These are phyloP conservation scores for Acleris laterana DNA, from an alignment of 2,888 invertebrate genomes.

Conservation along the genomic window DNA sequence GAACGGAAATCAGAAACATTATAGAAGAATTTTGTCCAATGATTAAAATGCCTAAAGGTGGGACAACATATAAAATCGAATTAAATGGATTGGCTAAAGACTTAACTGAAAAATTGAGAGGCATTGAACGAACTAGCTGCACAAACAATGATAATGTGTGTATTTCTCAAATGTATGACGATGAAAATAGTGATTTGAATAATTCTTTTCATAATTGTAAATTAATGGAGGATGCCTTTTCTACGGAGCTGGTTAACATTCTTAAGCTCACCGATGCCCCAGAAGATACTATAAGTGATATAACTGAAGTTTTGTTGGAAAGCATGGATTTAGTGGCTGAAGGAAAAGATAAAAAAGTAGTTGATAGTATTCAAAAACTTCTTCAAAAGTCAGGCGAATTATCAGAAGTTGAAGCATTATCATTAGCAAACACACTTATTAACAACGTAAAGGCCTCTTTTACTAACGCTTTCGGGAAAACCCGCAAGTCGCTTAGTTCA, in stretches of 20 bases:
- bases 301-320: constrained; percentile 40
- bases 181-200: neutral
- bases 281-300: constrained; percentile 32
- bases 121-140: constrained; percentile 25
- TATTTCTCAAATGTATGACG: neutral
- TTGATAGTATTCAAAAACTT: constrained; percentile 36
- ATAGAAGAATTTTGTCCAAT: constrained; percentile 40
- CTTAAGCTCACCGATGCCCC: constrained; percentile 4
- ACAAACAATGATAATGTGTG: constrained; percentile 24
- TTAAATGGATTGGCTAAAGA: constrained; percentile 48
- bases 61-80: constrained; percentile 29
- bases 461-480: constrained; percentile 13
- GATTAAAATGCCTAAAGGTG: constrained; percentile 31
- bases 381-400: constrained; percentile 37
- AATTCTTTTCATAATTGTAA: neutral
- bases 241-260: neutral
- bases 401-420: constrained; percentile 40
- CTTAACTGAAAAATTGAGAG: constrained; percentile 45
- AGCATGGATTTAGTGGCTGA: constrained; percentile 33
- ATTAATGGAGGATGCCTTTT: neutral
- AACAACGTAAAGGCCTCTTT: constrained; percentile 15
- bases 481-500: constrained; percentile 39
- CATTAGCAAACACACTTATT: constrained; percentile 38
- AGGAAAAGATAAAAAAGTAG: constrained; percentile 19
- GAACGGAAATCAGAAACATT: constrained; percentile 49